Percentiles rank a stretch among this genome's conserved stretches.
Evolutionary conservation across 2,888 invertebrate genomes (phyloP).

Genomic region (Clistopyga incitator): DNA sequence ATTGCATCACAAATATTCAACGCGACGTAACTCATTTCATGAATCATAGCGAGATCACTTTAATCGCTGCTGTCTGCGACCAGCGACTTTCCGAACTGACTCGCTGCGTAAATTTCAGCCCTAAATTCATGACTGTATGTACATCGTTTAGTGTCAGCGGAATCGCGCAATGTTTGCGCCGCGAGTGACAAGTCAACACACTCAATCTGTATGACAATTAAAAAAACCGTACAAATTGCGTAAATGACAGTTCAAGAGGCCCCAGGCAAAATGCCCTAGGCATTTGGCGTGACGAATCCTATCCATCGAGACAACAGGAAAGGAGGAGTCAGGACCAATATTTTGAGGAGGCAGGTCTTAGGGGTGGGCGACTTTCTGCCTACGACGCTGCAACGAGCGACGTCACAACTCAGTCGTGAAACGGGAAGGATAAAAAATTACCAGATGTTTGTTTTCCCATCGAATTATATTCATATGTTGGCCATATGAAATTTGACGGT

Average conservation of each 20-base stretch:
- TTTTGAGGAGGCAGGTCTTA: constrained; percentile 8
- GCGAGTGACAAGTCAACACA: background rate
- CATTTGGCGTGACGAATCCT: background rate
- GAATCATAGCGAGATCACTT: background rate
- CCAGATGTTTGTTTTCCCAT: background rate
- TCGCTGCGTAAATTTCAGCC: background rate
- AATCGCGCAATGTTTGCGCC: background rate
- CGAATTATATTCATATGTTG: background rate
- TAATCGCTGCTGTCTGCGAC: background rate
- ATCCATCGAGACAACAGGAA: background rate
- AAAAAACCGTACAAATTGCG: background rate
- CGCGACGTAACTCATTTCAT: background rate
- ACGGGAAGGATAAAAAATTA: background rate
- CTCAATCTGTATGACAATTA: background rate
- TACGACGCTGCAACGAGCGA: background rate
- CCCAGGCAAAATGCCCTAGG: constrained; percentile 17
- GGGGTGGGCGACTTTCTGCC: constrained; percentile 4
- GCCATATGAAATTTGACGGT: background rate
- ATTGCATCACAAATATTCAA: background rate
- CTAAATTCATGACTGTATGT: background rate
- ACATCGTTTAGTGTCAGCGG: background rate
- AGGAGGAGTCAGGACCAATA: constrained; percentile 14
- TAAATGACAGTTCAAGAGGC: constrained; percentile 4
- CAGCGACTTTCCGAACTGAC: background rate
- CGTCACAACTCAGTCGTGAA: background rate